phyloP scores from a whole-genome alignment of 2,113 vertebrate genomes.

The Pavo muticus region DNA sequence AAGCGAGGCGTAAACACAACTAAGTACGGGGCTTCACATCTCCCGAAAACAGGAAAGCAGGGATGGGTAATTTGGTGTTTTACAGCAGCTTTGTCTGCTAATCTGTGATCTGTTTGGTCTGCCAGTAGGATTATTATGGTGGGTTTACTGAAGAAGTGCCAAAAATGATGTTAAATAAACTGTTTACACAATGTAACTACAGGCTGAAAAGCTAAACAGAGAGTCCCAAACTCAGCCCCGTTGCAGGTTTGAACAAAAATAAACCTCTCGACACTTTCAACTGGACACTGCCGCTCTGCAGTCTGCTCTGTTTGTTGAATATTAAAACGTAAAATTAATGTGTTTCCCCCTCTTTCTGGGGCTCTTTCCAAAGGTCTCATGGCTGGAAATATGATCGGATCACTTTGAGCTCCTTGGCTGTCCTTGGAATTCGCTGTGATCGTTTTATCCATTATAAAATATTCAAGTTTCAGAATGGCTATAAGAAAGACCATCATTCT shows the following conservation, averaged over 20 bases:
- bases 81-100: conserved; percentile 77
- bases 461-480: not conserved
- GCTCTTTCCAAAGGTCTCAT: conserved; percentile 70
- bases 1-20: conserved; percentile 60
- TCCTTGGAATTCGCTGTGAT: conserved; percentile 54
- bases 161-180: conserved; percentile 86
- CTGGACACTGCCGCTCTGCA: conserved; percentile 74
- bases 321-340: conserved; percentile 81
- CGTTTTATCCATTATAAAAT: conserved; percentile 50
- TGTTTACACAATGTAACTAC: conserved; percentile 83
- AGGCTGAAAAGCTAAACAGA: conserved; percentile 82
- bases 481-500: not conserved
- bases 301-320: conserved; percentile 78
- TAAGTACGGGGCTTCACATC: conserved; percentile 67
- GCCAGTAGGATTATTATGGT: conserved; percentile 85
- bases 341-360: conserved; percentile 64
- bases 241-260: conserved; percentile 86
- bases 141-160: conserved; percentile 84
- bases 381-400: conserved; percentile 66
- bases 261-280: conserved; percentile 83
- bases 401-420: conserved; percentile 48
- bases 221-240: conserved; percentile 77
- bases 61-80: conserved; percentile 74
- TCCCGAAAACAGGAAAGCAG: conserved; percentile 70
- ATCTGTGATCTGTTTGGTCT: conserved; percentile 86